phyloP scores from a whole-genome alignment of 1,140 invertebrate genomes.

The Glossosoma conforme region DNA sequence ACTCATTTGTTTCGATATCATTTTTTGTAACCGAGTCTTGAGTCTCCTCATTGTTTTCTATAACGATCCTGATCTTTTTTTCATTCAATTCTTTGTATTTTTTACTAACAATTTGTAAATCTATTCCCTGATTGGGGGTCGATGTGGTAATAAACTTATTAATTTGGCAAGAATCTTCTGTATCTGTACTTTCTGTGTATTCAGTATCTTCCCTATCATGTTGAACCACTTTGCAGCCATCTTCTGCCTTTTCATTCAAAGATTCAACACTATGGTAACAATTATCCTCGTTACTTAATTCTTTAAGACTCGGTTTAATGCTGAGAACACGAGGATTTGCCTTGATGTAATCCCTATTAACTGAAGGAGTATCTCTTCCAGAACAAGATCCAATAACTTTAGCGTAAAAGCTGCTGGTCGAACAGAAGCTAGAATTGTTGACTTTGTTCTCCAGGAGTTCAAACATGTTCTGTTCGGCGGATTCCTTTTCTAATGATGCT shows the following conservation, averaged over 20 bases:
- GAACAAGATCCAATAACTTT: slow-evolving; percentile 47
- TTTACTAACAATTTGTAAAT: no score
- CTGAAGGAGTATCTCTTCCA: slow-evolving; percentile 44
- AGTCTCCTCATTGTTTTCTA: slow-evolving; percentile 25
- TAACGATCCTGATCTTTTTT: slow-evolving; percentile 21
- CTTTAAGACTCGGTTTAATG: slow-evolving; percentile 34
- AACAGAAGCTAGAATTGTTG: slow-evolving; percentile 64
- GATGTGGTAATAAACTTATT: slow-evolving; percentile 14
- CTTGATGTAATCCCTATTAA: slow-evolving; percentile 38
- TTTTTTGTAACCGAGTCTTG: slow-evolving; percentile 19
- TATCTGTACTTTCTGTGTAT: slow-evolving; percentile 21
- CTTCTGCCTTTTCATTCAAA: slow-evolving; percentile 1
- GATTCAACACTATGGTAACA: slow-evolving; percentile 27
- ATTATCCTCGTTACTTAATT: slow-evolving; percentile 11
- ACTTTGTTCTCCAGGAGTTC: slow-evolving; percentile 67
- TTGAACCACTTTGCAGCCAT: slow-evolving; percentile 2
- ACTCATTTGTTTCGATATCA: no score
- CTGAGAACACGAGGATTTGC: slow-evolving; percentile 38
- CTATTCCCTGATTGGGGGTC: slow-evolving; percentile 27
- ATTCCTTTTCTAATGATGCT: slow-evolving; percentile 41
- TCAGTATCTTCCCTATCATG: slow-evolving; percentile 7
- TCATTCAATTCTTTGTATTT: slow-evolving; percentile 15
- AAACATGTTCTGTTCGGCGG: slow-evolving; percentile 62
- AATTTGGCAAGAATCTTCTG: slow-evolving; percentile 20
- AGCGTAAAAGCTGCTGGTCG: slow-evolving; percentile 60